These are phyloP conservation scores for Euschistus heros DNA, from an alignment of 1,140 invertebrate genomes.

Conservation along the genomic window DNA sequence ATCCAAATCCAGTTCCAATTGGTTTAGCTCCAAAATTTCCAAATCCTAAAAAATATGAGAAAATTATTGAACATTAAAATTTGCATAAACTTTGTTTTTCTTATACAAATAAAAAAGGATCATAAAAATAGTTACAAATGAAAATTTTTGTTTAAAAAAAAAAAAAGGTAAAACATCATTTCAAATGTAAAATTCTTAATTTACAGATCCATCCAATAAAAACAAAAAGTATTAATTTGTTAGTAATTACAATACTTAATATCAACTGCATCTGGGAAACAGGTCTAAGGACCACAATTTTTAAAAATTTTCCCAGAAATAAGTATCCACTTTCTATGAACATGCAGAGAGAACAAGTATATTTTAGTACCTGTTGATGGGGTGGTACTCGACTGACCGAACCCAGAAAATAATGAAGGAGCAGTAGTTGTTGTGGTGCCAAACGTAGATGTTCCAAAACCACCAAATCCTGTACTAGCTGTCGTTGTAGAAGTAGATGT, in stretches of 20 bases:
- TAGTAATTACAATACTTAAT: too few relatives aligned
- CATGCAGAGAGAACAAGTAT: too few relatives aligned
- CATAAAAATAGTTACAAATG: too few relatives aligned
- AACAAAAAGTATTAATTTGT: too few relatives aligned
- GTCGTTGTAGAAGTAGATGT: constrained; percentile 38
- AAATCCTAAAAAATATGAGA: constrained; percentile 25
- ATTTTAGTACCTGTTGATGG: constrained; percentile 21
- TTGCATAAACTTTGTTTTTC: neutral
- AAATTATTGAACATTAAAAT: neutral
- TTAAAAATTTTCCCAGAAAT: too few relatives aligned
- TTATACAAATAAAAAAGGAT: neutral
- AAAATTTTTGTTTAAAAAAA: too few relatives aligned
- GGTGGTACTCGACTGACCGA: constrained; percentile 29
- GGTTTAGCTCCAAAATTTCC: constrained; percentile 29
- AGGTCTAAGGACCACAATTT: too few relatives aligned
- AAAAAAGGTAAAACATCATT: too few relatives aligned
- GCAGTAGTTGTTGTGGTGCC: constrained; percentile 24
- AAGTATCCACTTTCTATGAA: too few relatives aligned
- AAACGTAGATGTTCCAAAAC: constrained; percentile 27
- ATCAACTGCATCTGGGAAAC: too few relatives aligned
- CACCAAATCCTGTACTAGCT: constrained; percentile 34
- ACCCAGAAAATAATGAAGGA: constrained; percentile 31
- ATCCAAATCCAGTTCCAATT: constrained; percentile 19
- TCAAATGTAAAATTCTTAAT: too few relatives aligned
- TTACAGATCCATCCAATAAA: too few relatives aligned